Percentiles rank a stretch among this genome's conserved stretches.
Conservation (phyloP, 2,888 invertebrate species). For the Gortyna flavago region DNA sequence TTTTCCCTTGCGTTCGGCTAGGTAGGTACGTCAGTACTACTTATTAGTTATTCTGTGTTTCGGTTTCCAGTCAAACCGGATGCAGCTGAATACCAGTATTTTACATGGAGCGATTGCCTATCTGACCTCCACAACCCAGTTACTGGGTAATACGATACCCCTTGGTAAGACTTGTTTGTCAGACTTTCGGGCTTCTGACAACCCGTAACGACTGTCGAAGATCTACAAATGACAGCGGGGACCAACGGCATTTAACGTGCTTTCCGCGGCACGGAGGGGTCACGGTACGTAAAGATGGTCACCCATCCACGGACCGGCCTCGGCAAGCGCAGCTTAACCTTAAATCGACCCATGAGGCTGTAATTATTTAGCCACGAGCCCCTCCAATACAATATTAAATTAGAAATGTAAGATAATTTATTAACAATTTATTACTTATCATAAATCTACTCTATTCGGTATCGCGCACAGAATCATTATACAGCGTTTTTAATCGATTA, state of each 20-base stretch:
- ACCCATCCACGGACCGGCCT: neutral
- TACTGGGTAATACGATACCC: neutral
- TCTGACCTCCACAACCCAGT: neutral
- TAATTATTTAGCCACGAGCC: neutral
- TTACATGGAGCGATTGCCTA: neutral
- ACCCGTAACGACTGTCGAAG: neutral
- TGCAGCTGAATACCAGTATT: neutral
- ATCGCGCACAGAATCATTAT: slow-evolving; percentile 50
- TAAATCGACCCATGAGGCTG: neutral
- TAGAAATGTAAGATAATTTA: slow-evolving; percentile 30
- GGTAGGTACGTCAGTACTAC: too few species aligned
- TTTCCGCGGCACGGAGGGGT: neutral
- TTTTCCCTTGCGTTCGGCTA: neutral
- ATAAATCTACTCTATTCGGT: slow-evolving; percentile 31
- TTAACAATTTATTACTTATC: neutral
- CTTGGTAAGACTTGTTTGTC: neutral
- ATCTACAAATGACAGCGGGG: neutral
- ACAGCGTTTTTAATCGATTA: slow-evolving; percentile 62
- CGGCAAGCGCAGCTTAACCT: neutral
- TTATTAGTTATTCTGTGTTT: too few species aligned
- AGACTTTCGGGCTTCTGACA: neutral
- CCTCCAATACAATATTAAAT: neutral
- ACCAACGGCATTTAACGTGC: neutral
- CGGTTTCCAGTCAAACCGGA: neutral
- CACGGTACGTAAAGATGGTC: neutral